Conservation (phyloP, 2,797 vertebrate genomes). For the Chromis chromis region DNA sequence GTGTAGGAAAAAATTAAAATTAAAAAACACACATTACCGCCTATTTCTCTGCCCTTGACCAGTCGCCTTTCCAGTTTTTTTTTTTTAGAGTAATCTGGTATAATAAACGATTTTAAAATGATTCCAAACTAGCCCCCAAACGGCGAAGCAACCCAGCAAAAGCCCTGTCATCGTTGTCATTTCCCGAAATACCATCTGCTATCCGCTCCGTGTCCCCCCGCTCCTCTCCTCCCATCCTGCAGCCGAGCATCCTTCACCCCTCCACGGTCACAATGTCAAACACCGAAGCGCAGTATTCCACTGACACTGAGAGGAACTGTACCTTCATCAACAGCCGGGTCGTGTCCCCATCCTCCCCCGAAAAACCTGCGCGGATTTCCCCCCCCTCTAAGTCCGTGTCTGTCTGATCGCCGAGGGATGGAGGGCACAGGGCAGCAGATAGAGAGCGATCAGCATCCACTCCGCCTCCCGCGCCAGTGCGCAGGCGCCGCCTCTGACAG, state of each 20-base stretch:
- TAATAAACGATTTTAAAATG: conserved; percentile 58
- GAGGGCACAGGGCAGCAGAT: conserved; percentile 82
- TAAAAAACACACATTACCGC: conserved; percentile 69
- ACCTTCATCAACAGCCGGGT: conserved; percentile 71
- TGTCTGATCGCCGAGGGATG: conserved; percentile 77
- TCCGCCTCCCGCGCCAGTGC: conserved; percentile 79
- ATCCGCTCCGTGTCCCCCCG: conserved; percentile 49
- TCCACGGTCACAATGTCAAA: conserved; percentile 84
- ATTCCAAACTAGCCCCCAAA: conserved; percentile 81
- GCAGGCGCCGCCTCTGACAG: conserved; percentile 86
- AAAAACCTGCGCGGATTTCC: conserved; percentile 56
- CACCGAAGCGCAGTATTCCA: conserved; percentile 39
- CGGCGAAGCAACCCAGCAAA: conserved; percentile 75
- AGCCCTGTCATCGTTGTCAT: conserved; percentile 77
- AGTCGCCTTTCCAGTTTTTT: conserved; percentile 81
- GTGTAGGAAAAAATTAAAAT: conserved; percentile 36
- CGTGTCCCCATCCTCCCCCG: conserved; percentile 69
- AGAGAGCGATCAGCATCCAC: conserved; percentile 77
- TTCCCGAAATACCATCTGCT: conserved; percentile 66
- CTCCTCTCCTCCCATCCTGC: conserved; percentile 82
- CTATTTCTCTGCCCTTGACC: conserved; percentile 89
- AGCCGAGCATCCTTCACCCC: conserved; percentile 93
- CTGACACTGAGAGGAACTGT: conserved; percentile 36
- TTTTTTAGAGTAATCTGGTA: not conserved
- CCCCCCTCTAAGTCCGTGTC: conserved; percentile 47